Base-by-base conservation (phyloP, 2,888 invertebrate genomes). In the Hydroisotoma schaefferi region DNA sequence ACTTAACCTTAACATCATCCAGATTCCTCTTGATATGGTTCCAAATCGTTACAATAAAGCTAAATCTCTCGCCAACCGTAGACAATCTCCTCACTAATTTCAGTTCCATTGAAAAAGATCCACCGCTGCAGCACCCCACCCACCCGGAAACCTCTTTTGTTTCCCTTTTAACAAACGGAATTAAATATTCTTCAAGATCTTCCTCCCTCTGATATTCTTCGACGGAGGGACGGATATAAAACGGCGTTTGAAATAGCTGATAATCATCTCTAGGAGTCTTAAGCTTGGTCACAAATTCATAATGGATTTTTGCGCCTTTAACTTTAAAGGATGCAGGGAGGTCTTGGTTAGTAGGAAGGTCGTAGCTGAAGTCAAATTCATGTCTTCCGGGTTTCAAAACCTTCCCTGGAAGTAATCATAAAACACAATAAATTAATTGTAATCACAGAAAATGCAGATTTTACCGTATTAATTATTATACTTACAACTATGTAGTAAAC, bases 321-420 rank as follows among this genome's bases (percentile, higher is more conserved):
- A 66, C 52, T 43, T 60, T 63, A 2, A 62, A 48, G 10, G 63
- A 63, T 2, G 63, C 52, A n/a, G 66, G 66, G 5, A 63, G 44
- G 27, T 57, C 40, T 23, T 46, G 38, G 22, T 59, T 55, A 5
- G 51, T 47, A 3, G 66, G 63, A 8, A 66, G 28, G 15, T 15
- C 27, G 18, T 46, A 63, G 1, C 55, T 58, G 48, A 66, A 66
- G 2, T 55, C 37, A 48, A 66, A 66, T 38, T 63, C 58, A 38
- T 66, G 66, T 26, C 60, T 55, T 22, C 66, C 66, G 2, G 66
- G 66, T 44, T 66, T 66, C 12, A 66, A 25, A 38, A 66, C 66
- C 49, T 61, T 63, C 66, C 66, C 66, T 63, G 47, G 5, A 55
- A 2, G n/a, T 49, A 22, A n/a, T 20, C 25, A n/a, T n/a, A n/a